Evolutionary conservation across 2,113 vertebrate species (phyloP), one percentile per base, ranked within the genome.

Genomic region (Neogobius melanostomus): DNA sequence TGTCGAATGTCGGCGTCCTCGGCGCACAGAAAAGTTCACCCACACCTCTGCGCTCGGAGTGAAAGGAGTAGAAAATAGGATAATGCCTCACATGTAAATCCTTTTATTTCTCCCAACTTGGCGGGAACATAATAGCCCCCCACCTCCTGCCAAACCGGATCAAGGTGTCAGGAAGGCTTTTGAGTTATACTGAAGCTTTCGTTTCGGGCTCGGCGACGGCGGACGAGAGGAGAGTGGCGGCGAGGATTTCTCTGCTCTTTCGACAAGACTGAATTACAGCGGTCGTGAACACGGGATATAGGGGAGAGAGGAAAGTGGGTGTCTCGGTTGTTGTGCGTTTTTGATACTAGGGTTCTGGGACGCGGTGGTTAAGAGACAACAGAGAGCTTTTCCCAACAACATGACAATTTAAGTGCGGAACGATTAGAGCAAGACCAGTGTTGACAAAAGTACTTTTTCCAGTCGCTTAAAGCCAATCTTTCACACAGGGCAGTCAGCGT

Each of bases 141-240:
- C 52, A 63, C 46, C 67, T 60, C 66, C 60, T 71, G 60, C 57
- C 72, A 72, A 69, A 74, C 52, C 65, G 57, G 71, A 82, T 83
- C 68, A 74, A 43, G 73, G 77, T 64, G 66, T 61, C 52, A 43
- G 6, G 57, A 60, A 43, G 12, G 28, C 6, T 36, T 11, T 12
- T 12, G 56, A 59, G 56, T 11, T 21, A 21, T 2, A 17, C 9
- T 21, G 52, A 21, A 7, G 8, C 6, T 17, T 1, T 42, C 11
- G 14, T 59, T 42, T 59, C 21, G 11, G 21, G 10, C 12, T n/a
- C 2, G 43, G 57, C 8, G 17, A 3, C 1, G 52, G 16, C 16
- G 17, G 52, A 53, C n/a, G 16, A 3, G 14, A 49, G 11, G 12
- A 14, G 48, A 49, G 11, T 1, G 11, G 11, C 50, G 7, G 1